Base-by-base conservation (phyloP, 2,888 invertebrate genomes). In the Dolomedes plantarius region DNA sequence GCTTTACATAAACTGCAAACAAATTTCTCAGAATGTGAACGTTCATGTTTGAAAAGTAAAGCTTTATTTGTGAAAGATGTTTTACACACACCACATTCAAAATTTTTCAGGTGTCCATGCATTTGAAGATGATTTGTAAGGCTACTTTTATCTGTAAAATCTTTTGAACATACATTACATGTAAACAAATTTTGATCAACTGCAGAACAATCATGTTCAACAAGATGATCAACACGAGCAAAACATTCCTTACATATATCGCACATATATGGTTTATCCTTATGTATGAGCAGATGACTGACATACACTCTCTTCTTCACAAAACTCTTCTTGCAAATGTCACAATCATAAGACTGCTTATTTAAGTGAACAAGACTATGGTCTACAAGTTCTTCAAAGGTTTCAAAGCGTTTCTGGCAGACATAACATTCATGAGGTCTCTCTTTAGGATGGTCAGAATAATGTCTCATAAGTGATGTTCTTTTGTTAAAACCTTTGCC, bases 231-330 rank as follows among this genome's bases (percentile, higher is more conserved):
- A n/a, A 56, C 56, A 23, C 56, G 56, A 23, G 56, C 1, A 16
- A 56, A 56, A 23, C 56, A 56, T 16, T 56, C 56, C 23, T 23
- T 56, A 23, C 56, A 56, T 16, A 56, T 56, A 56, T 56, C 56
- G 23, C 56, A 56, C 56, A 56, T 56, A 56, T 56, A 56, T 1
- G 56, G 56, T 56, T 56, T 56, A 23, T 56, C 56, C 23, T 56
- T 56, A 23, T 56, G 56, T 23, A 56, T 56, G 5, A 56, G 56
- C 19, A 56, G 11, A 56, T 56, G 56, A 23, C 5, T 56, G 1
- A 56, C 56, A 23, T 56, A 56, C 16, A 56, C 5, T 23, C 11
- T 56, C 23, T 56, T 56, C 23, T 56, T 56, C 1, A 2, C 3
- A 56, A 56, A 56, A 16, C 13, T 56, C 23, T 56, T 56, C 19